Conservation (phyloP, 2,797 vertebrate genomes). For the Melanotaenia maccullochi region DNA sequence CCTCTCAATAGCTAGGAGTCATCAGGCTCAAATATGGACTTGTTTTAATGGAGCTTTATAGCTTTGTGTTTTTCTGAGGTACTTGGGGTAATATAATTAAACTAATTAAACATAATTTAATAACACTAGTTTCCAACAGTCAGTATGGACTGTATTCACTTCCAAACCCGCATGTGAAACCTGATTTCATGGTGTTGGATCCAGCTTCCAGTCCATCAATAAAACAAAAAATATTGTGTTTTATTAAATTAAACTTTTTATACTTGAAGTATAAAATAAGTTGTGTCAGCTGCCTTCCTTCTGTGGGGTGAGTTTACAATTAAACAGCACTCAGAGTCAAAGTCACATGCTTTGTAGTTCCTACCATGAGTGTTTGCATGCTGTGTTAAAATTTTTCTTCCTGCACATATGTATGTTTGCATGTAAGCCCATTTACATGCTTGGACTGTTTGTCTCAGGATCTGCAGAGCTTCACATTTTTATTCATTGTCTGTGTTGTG, state of each 20-base stretch:
- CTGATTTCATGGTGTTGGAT: neutral
- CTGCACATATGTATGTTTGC: constrained; percentile 44
- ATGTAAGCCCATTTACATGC: constrained; percentile 14
- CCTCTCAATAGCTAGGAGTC: constrained; percentile 13
- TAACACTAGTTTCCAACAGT: neutral
- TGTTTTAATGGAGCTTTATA: constrained; percentile 4
- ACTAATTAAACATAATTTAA: constrained; percentile 19
- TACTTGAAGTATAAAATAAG: neutral
- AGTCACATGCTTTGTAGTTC: constrained; percentile 2
- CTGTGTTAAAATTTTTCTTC: neutral
- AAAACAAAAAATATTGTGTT: neutral
- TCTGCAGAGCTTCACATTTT: neutral
- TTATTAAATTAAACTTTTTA: neutral
- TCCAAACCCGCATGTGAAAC: neutral
- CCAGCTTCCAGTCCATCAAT: neutral
- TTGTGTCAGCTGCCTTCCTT: neutral
- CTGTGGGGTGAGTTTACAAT: neutral
- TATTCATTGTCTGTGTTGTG: neutral
- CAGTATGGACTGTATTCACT: neutral
- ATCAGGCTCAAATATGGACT: neutral
- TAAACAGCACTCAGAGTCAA: neutral
- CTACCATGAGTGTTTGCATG: constrained; percentile 19
- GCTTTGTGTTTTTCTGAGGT: neutral
- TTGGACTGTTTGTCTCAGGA: neutral
- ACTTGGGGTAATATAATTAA: constrained; percentile 12